A percentile compares a stretch with the other conserved stretches of the same genome.
phyloP scores from a whole-genome alignment of 2,113 vertebrate species.

The Gobiocypris rarus region DNA sequence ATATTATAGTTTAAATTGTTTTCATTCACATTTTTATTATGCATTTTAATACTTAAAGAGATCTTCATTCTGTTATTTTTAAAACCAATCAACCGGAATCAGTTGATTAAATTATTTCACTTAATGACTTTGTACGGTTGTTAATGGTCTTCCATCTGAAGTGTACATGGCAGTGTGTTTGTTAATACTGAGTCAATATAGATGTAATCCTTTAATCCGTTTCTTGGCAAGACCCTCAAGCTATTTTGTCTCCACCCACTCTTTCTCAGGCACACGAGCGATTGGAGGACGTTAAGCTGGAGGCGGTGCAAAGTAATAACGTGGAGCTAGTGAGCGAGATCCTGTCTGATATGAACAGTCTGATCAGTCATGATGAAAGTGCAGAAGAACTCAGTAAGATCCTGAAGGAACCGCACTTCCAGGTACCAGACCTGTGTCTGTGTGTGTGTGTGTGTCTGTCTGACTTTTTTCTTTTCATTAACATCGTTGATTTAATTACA shows the following conservation, averaged over 20 bases:
- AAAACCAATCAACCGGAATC: background rate
- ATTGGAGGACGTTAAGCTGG: conserved; percentile 91
- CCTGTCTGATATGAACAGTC: conserved; percentile 87
- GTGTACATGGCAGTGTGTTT: background rate
- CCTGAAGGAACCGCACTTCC: conserved; percentile 94
- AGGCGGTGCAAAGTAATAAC: conserved; percentile 93
- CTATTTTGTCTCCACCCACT: background rate
- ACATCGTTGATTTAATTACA: background rate
- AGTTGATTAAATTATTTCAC: background rate
- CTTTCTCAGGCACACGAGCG: conserved; percentile 88
- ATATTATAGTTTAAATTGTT: too few relatives aligned
- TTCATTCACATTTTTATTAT: background rate
- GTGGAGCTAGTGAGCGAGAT: conserved; percentile 92
- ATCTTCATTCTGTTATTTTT: background rate
- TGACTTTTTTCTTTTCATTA: too few relatives aligned
- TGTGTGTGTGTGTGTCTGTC: background rate
- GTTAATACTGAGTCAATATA: background rate
- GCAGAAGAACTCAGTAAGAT: conserved; percentile 87
- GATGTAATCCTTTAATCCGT: background rate
- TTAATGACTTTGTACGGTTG: background rate
- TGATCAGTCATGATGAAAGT: conserved; percentile 82
- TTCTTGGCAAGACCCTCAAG: conserved; percentile 36
- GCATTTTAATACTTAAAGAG: background rate
- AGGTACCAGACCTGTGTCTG: conserved; percentile 73
- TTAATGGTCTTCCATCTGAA: background rate